Base-by-base conservation (phyloP, 2,888 invertebrate species). In the Mycalesis mineus region DNA sequence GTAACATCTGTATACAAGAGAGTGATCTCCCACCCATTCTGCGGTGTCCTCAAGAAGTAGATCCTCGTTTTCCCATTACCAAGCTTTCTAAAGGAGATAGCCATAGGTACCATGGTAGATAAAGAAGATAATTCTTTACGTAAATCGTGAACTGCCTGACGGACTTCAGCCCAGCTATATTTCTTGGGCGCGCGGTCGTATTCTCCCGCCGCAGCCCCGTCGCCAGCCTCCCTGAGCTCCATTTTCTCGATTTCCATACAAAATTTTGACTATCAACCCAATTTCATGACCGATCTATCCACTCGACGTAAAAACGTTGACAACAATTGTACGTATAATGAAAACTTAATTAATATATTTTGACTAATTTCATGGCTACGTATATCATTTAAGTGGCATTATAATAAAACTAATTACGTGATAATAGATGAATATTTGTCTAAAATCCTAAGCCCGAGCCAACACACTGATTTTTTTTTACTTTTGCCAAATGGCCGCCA, bases 21-120 rank as follows among this genome's bases (percentile, higher is more conserved):
- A 0, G 97, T 97, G 2, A 96, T 96, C 80, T 98, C 97, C 93
- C 97, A 95, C 13, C 95, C 95, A 72, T 95, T 96, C 51, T 94
- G 94, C 0, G 96, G 96, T 17, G 95, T 95, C 68, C 96, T 95
- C 61, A 98, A 91, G 79, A 97, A 98, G 82, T 98, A 98, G 71
- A 98, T 94, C 71, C 97, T 92, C 9, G 93, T 95, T 68, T 95
- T 92, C 36, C 95, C 95, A 82, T 95, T 95, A 53, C 92, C 91
- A 37, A 96, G 88, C 70, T 92, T 93, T 58, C 96, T 92, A 82
- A 97, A 97, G 33, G 94, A 93, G 67, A 97, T 93, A 48, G 95
- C 94, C 68, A 94, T 94, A 0, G 97, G 97, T 15, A 96, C 94
- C 91, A 95, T 94, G 0, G 94, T 93, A 0, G 95, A 95, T 37